phyloP scores from a whole-genome alignment of 1,140 invertebrate species.

The Rhynchophorus ferrugineus region DNA sequence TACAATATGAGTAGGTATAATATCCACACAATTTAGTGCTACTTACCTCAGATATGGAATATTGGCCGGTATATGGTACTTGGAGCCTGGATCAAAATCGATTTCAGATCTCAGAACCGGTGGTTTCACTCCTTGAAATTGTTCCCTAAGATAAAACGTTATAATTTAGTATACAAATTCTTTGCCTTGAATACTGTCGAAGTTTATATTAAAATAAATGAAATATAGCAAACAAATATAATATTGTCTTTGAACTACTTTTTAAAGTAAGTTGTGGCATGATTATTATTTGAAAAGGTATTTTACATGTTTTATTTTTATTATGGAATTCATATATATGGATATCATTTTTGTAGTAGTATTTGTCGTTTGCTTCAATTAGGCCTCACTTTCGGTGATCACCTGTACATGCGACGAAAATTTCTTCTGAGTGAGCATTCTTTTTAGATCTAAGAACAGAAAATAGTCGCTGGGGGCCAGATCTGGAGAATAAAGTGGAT shows the following conservation, averaged over 20 bases:
- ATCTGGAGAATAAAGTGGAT: too few relatives aligned
- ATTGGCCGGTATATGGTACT: conserved; percentile 85
- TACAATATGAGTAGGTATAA: too few relatives aligned
- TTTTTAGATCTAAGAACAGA: too few relatives aligned
- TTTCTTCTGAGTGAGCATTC: too few relatives aligned
- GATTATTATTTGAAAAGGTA: too few relatives aligned
- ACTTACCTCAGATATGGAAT: conserved; percentile 83
- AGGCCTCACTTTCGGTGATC: conserved; percentile 58
- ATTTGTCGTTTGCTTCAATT: too few relatives aligned
- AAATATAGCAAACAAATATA: not conserved
- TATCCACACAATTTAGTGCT: too few relatives aligned
- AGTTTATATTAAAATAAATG: not conserved
- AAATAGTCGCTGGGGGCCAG: too few relatives aligned
- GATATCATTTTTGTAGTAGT: too few relatives aligned
- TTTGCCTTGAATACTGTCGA: not conserved
- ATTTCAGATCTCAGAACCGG: conserved; percentile 75
- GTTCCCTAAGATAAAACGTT: conserved; percentile 55
- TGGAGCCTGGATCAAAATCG: conserved; percentile 86
- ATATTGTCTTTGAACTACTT: too few relatives aligned
- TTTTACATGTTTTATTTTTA: not conserved
- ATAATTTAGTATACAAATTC: not conserved
- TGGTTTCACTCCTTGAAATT: conserved; percentile 76
- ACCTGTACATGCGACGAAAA: too few relatives aligned
- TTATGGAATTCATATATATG: not conserved
- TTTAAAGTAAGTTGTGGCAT: too few relatives aligned